These are phyloP conservation scores for Holothuria leucospilota DNA, from an alignment of 53 echinoderm and acorn worm genomes.

Conservation along the genomic window DNA sequence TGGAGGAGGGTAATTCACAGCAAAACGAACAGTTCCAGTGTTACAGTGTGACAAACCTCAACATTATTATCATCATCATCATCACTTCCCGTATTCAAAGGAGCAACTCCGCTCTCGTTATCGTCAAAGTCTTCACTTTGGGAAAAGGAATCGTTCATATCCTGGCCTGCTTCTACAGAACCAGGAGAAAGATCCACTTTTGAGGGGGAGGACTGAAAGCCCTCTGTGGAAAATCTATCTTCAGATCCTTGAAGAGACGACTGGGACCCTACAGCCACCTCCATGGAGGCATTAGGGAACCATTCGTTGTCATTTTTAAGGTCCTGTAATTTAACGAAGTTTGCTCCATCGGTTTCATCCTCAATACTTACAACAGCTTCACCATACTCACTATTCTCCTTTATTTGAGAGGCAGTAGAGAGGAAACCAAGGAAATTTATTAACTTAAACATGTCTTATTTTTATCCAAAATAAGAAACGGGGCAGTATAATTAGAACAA, in stretches of 20 bases:
- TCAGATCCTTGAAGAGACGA: conserved; percentile 27
- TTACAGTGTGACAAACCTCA: no score
- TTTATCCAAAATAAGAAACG: no score
- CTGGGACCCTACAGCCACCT: conserved; percentile 8
- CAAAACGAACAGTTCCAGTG: background rate
- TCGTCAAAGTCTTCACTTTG: conserved; percentile 36
- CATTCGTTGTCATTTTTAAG: conserved; percentile 14
- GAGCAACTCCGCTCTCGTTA: conserved; percentile 17
- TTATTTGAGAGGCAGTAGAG: no score
- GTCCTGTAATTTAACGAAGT: background rate
- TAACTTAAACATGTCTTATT: no score
- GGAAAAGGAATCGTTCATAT: conserved; percentile 9
- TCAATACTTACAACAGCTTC: background rate
- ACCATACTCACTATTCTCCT: no score
- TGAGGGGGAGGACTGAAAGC: background rate
- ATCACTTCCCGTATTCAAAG: conserved; percentile 17
- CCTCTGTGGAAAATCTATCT: conserved; percentile 8
- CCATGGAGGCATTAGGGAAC: conserved; percentile 31
- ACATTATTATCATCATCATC: background rate
- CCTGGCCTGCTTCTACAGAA: background rate
- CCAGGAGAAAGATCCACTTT: background rate
- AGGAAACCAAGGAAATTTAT: no score
- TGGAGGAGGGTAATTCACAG: background rate
- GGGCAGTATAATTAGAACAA: no score
- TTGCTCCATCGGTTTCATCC: conserved; percentile 1